Conservation (phyloP, 2,888 invertebrate genomes). For the Gortyna flavago region DNA sequence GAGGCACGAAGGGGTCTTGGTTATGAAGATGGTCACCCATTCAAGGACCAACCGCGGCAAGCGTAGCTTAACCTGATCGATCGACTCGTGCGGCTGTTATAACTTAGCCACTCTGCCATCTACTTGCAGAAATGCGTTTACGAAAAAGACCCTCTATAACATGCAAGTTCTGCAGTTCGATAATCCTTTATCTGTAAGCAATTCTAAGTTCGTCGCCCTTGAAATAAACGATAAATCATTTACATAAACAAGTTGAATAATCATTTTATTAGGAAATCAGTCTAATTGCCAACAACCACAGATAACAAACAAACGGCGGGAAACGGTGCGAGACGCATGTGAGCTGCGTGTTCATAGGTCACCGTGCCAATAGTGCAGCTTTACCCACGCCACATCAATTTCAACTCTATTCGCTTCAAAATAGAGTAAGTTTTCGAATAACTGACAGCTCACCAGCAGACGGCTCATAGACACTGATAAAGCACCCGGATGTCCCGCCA, state of each 20-base stretch:
- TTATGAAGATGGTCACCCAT: too few relatives aligned
- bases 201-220: slow-evolving; percentile 37
- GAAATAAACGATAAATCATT: slow-evolving; percentile 34
- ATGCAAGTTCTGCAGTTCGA: slow-evolving; percentile 20
- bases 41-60: too few relatives aligned
- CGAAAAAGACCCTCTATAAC: not conserved
- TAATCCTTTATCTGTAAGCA: slow-evolving; percentile 20
- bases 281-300: slow-evolving; percentile 51
- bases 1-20: too few relatives aligned
- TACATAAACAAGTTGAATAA: slow-evolving; percentile 51
- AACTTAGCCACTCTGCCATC: too few relatives aligned
- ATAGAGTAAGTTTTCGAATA: slow-evolving; percentile 24
- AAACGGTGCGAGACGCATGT: slow-evolving; percentile 62
- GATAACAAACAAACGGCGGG: slow-evolving; percentile 60
- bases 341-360: slow-evolving; percentile 64
- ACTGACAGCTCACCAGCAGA: slow-evolving; percentile 60
- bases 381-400: slow-evolving; percentile 10
- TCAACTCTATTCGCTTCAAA: not conserved
- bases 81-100: too few relatives aligned
- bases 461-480: slow-evolving; percentile 71
- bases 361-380: slow-evolving; percentile 62
- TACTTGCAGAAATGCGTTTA: not conserved
- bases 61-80: too few relatives aligned
- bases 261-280: slow-evolving; percentile 50
- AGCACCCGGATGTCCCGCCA: slow-evolving; percentile 73